Conservation (phyloP, 2,797 vertebrate genomes). For the Pangasius mekongensis region DNA sequence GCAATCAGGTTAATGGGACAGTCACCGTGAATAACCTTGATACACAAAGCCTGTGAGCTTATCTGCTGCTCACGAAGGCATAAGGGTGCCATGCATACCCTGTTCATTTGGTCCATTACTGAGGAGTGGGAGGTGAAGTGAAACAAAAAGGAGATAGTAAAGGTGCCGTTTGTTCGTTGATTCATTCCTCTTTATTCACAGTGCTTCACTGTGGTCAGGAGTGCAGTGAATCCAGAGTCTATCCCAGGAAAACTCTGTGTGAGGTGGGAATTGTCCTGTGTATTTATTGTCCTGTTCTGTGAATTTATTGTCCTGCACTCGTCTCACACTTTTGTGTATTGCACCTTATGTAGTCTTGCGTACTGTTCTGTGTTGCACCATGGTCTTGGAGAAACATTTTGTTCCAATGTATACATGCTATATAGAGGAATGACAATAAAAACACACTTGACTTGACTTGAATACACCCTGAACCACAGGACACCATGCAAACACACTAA, state of each 20-base stretch:
- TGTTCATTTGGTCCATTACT: conserved; percentile 19
- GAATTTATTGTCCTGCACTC: too few species aligned
- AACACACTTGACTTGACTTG: too few species aligned
- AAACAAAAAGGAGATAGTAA: conserved; percentile 11
- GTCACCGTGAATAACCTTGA: conserved; percentile 21
- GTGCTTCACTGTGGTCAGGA: not conserved
- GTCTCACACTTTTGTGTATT: too few species aligned
- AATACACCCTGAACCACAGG: not conserved
- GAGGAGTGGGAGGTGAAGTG: not conserved
- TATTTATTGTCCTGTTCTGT: too few species aligned
- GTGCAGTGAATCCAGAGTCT: not conserved
- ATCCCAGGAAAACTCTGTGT: not conserved
- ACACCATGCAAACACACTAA: not conserved
- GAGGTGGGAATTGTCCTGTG: not conserved
- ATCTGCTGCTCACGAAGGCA: conserved; percentile 25
- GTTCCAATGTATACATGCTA: too few species aligned
- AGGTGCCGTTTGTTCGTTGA: not conserved
- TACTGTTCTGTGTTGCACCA: too few species aligned
- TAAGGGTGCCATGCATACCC: not conserved
- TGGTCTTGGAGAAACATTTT: too few species aligned
- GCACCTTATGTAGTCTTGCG: too few species aligned
- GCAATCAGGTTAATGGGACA: conserved; percentile 15
- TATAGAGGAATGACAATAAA: too few species aligned
- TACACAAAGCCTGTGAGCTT: conserved; percentile 24
- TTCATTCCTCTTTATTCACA: not conserved